A percentile compares a stretch with the other conserved stretches of the same genome.
Conservation (phyloP, 2,888 invertebrate genomes). For the Chromoteleia sp. region DNA sequence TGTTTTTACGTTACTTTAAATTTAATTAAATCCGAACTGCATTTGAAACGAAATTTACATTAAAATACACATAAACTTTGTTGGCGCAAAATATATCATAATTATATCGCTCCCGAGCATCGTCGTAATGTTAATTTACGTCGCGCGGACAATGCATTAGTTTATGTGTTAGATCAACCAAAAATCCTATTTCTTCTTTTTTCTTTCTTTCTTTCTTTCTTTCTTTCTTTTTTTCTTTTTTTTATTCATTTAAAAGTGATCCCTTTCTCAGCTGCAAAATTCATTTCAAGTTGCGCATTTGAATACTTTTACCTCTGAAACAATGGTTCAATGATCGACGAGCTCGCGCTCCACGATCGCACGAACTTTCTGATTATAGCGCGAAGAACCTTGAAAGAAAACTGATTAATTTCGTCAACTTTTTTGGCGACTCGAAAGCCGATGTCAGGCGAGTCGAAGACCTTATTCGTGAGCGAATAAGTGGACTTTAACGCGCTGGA, state of each 20-base stretch:
- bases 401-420: conserved; percentile 51
- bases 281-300: background rate
- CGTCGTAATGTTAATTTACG: no score
- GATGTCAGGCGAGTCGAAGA: conserved; percentile 11
- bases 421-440: conserved; percentile 15
- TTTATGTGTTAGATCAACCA: no score
- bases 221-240: no score
- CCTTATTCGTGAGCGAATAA: conserved; percentile 39
- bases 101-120: no score
- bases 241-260: no score
- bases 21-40: no score
- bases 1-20: background rate
- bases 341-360: background rate
- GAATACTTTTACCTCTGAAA: conserved; percentile 7
- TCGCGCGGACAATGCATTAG: no score
- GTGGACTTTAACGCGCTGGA: conserved; percentile 48
- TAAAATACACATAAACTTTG: conserved; percentile 29
- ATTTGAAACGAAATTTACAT: conserved; percentile 27
- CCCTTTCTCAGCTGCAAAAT: conserved; percentile 5
- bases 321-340: conserved; percentile 39
- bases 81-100: conserved; percentile 34
- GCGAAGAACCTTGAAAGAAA: conserved; percentile 23
- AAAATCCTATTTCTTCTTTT: no score
- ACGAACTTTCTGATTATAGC: conserved; percentile 21
- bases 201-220: no score